Conservation (phyloP, 2,113 vertebrate species). For the Chascanopsetta lugubris region DNA sequence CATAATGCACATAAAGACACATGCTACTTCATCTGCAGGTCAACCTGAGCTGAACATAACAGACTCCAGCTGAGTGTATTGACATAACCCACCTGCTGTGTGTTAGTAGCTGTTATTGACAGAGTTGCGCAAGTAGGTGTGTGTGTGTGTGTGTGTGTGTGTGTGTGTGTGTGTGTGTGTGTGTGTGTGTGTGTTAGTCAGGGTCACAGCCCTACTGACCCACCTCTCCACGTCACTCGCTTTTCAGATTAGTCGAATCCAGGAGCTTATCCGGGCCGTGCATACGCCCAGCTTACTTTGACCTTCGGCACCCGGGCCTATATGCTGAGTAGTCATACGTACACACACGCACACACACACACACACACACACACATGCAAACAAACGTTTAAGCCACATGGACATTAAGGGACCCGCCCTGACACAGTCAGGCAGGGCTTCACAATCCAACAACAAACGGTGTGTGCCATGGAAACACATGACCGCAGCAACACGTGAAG, state of each 20-base stretch:
- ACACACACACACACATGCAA: background rate
- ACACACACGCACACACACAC: slow-evolving; percentile 1
- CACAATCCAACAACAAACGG: slow-evolving; percentile 17
- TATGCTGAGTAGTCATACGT: background rate
- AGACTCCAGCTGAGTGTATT: slow-evolving; percentile 23
- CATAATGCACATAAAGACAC: background rate
- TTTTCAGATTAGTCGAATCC: slow-evolving; percentile 72
- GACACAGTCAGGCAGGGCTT: slow-evolving; percentile 12
- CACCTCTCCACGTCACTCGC: slow-evolving; percentile 10
- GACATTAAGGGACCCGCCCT: slow-evolving; percentile 3
- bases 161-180: slow-evolving; percentile 34
- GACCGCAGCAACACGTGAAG: slow-evolving; percentile 7
- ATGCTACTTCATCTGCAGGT: slow-evolving; percentile 23
- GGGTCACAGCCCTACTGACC: slow-evolving; percentile 48
- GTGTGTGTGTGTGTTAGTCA: slow-evolving; percentile 20
- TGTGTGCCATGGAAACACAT: slow-evolving; percentile 24
- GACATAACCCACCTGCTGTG: slow-evolving; percentile 20
- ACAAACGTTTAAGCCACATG: background rate
- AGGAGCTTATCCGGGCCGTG: slow-evolving; percentile 54
- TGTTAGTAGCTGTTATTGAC: slow-evolving; percentile 15
- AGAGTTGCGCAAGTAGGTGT: slow-evolving; percentile 28
- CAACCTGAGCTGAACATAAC: slow-evolving; percentile 15
- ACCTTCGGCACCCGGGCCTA: slow-evolving; percentile 39
- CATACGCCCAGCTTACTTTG: slow-evolving; percentile 31
- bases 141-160: slow-evolving; percentile 26